Evolutionary conservation across 2,797 vertebrate genomes (phyloP).

Genomic region (Toxotes lorentzi): DNA sequence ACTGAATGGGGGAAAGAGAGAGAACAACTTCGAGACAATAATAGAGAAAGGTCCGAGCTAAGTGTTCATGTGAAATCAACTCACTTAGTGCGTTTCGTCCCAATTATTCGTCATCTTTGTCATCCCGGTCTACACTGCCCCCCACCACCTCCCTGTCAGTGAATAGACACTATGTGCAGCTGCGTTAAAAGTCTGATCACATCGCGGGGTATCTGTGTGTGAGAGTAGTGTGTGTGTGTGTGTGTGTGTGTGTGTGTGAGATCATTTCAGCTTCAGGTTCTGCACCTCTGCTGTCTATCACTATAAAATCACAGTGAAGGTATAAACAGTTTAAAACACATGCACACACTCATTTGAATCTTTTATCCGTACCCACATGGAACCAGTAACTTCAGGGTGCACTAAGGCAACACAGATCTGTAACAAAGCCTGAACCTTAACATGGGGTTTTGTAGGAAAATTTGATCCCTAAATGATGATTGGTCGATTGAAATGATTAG

Average conservation of each 20-base stretch:
- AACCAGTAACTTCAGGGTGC: constrained; percentile 13
- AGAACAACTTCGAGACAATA: constrained; percentile 57
- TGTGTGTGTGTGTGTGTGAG: constrained; percentile 53
- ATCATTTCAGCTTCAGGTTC: constrained; percentile 69
- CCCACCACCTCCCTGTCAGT: constrained; percentile 64
- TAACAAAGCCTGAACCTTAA: neutral
- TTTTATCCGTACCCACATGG: constrained; percentile 26
- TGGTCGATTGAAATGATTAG: too few species aligned
- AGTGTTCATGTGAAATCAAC: constrained; percentile 60
- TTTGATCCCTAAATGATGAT: neutral
- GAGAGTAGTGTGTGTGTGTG: constrained; percentile 43
- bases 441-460: neutral
- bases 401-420: constrained; percentile 18
- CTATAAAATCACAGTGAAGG: constrained; percentile 47
- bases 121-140: constrained; percentile 49
- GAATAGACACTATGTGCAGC: constrained; percentile 84
- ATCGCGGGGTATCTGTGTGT: constrained; percentile 75
- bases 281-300: constrained; percentile 65
- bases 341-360: constrained; percentile 21
- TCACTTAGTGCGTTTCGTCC: constrained; percentile 54
- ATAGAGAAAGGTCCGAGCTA: constrained; percentile 48
- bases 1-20: constrained; percentile 44
- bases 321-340: constrained; percentile 53
- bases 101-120: constrained; percentile 70
- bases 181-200: constrained; percentile 84